Percentiles rank a stretch among this genome's conserved stretches.
These are phyloP conservation scores for Neoascia interrupta DNA, from an alignment of 2,888 invertebrate genomes.

Conservation along the genomic window DNA sequence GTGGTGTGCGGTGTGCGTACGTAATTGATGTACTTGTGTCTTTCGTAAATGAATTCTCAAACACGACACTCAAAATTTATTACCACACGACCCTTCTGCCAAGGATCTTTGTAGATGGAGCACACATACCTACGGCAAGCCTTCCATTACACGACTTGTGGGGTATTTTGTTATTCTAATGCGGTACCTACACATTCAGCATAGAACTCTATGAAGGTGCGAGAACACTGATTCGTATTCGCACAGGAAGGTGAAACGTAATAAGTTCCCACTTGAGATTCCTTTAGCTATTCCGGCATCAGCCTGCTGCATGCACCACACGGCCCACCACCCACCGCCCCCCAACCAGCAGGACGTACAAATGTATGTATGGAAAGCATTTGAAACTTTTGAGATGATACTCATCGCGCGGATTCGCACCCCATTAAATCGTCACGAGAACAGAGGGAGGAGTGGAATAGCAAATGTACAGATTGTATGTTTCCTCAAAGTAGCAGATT, in stretches of 20 bases:
- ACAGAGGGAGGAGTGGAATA: slow-evolving; percentile 52
- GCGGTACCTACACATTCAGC: slow-evolving; percentile 24
- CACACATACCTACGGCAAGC: background rate
- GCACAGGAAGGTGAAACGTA: slow-evolving; percentile 54
- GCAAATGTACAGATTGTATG: slow-evolving; percentile 66
- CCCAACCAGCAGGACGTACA: background rate
- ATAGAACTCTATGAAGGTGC: slow-evolving; percentile 1
- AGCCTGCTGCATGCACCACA: slow-evolving; percentile 41
- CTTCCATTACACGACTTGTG: slow-evolving; percentile 24
- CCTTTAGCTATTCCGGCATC: slow-evolving; percentile 50
- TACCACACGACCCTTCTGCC: slow-evolving; percentile 26
- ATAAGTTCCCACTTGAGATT: slow-evolving; percentile 65
- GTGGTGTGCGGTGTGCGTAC: slow-evolving; percentile 22
- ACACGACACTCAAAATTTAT: slow-evolving; percentile 63
- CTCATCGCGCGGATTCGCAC: slow-evolving; percentile 68
- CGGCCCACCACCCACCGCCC: no score
- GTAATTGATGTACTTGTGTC: slow-evolving; percentile 69
- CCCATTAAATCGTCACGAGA: slow-evolving; percentile 69
- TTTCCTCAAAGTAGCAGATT: slow-evolving; percentile 60
- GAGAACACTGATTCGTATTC: slow-evolving; percentile 46
- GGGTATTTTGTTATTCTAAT: slow-evolving; percentile 62
- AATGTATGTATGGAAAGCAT: slow-evolving; percentile 22
- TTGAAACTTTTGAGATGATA: slow-evolving; percentile 63
- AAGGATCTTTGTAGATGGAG: slow-evolving; percentile 14
- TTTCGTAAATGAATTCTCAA: slow-evolving; percentile 66